These are phyloP conservation scores for Catonia carolina DNA, from an alignment of 2,888 invertebrate species.

Conservation along the genomic window DNA sequence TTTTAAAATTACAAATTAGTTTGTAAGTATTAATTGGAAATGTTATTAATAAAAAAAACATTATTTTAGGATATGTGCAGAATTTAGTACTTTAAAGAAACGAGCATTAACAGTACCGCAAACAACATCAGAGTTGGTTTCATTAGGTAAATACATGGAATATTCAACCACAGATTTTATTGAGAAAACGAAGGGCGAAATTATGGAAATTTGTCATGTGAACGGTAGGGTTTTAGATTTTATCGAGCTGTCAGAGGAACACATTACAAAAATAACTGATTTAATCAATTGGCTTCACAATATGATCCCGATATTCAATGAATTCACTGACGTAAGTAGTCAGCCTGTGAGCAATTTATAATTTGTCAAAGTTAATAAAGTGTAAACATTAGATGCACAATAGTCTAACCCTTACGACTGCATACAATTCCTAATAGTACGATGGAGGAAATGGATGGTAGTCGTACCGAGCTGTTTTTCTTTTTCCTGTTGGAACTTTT, in stretches of 20 bases:
- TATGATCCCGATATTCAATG: conserved; percentile 74
- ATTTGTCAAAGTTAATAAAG: no score
- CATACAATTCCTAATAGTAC: no score
- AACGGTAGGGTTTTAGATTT: conserved; percentile 68
- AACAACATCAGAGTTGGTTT: conserved; percentile 74
- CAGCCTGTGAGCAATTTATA: no score
- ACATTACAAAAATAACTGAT: conserved; percentile 70
- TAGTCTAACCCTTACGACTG: no score
- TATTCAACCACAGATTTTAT: conserved; percentile 67
- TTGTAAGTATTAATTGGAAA: no score
- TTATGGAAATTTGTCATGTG: conserved; percentile 57
- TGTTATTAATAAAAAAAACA: no score
- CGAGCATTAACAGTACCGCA: conserved; percentile 65
- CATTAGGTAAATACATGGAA: conserved; percentile 72
- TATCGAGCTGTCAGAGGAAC: conserved; percentile 61
- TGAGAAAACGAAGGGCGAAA: conserved; percentile 59
- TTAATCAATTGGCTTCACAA: conserved; percentile 77
- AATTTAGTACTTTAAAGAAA: conserved; percentile 63
- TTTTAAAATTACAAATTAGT: no score
- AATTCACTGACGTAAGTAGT: conserved; percentile 39
- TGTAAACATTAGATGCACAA: no score
- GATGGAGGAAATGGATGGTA: no score
- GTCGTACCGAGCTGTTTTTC: no score
- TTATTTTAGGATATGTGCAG: conserved; percentile 38
- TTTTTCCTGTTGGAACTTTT: no score